Base-by-base conservation (phyloP, 2,113 vertebrate genomes). In the Aix galericulata region DNA sequence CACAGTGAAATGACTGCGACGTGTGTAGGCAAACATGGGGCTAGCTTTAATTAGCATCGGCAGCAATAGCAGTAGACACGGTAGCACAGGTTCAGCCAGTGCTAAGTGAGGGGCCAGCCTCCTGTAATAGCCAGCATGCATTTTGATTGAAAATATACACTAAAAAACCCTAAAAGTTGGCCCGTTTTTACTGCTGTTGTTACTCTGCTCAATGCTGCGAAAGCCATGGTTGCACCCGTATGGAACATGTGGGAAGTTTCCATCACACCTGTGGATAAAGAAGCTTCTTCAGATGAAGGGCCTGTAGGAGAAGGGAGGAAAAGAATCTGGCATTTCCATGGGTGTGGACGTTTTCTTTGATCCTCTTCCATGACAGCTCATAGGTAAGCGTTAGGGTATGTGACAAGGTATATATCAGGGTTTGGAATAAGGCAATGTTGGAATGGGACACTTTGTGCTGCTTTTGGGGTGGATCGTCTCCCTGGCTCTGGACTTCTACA, bases 271-370 rank as follows among this genome's bases (percentile, higher is more conserved):
- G 50, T 0, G 0, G 38, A 17, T 66, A 31, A 69, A 53, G 59
- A 86, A 58, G 11, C 31, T 63, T 95, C 52, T 86, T 82, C 50
- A 80, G 17, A 34, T 8, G 31, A 81, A 56, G 11, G 68, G 91
- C 29, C 74, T 73, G 67, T 17, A 73, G 36, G 8, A 58, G n/a
- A 82, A 87, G 66, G 48, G 21, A 95, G 67, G 86, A 73, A 92
- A 82, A 91, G 36, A 66, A 89, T 59, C 55, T 53, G 36, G 18
- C 17, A 13, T 81, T 83, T 71, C n/a, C 85, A 40, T 84, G 92
- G 96, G 94, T 60, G 90, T 96, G 88, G 88, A 91, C 59, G 59
- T 91, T 29, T 14, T 66, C 79, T 95, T 97, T 95, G 82, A 95
- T 94, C 82, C 40, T 89, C 13, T 91, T 95, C 60, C 76, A 31